phyloP scores from a whole-genome alignment of 2,113 vertebrate species.

The Zeus faber region DNA sequence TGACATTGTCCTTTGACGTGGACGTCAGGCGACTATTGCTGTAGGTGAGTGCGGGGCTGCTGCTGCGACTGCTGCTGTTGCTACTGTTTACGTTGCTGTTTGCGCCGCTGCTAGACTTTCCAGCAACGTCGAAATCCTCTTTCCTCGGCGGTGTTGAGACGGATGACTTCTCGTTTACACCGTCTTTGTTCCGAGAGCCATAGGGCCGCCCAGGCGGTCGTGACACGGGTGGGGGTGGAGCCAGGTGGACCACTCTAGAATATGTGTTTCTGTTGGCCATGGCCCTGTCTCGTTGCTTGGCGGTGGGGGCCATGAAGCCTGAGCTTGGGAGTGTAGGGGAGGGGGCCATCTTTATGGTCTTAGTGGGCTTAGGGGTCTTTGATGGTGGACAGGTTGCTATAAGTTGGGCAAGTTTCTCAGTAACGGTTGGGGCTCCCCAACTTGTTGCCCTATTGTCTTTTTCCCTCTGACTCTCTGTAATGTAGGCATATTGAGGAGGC shows the following conservation, averaged over 20 bases:
- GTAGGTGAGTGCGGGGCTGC: constrained; percentile 63
- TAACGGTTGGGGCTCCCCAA: constrained; percentile 85
- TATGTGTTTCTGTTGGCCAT: constrained; percentile 78
- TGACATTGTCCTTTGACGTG: constrained; percentile 56
- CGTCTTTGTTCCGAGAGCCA: constrained; percentile 74
- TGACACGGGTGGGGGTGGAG: constrained; percentile 73
- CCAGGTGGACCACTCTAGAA: constrained; percentile 72
- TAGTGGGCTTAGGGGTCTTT: constrained; percentile 89
- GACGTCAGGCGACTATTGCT: constrained; percentile 57
- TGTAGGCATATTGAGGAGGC: constrained; percentile 63
- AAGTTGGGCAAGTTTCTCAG: constrained; percentile 93
- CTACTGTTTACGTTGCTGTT: constrained; percentile 34
- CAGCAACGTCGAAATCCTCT: constrained; percentile 62
- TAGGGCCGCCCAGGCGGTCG: constrained; percentile 75
- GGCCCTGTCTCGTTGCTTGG: constrained; percentile 72
- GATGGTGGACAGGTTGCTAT: constrained; percentile 93
- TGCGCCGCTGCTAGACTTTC: constrained; percentile 52
- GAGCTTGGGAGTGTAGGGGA: constrained; percentile 58
- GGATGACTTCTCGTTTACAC: constrained; percentile 59
- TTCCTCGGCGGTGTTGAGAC: constrained; percentile 47
- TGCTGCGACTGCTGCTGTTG: constrained; percentile 51
- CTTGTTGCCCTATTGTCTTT: constrained; percentile 77
- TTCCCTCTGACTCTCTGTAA: constrained; percentile 78
- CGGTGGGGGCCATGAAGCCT: constrained; percentile 74
- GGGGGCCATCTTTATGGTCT: constrained; percentile 69